These are phyloP conservation scores for Chymomyza costata DNA, from an alignment of 1,140 invertebrate genomes.

Conservation along the genomic window DNA sequence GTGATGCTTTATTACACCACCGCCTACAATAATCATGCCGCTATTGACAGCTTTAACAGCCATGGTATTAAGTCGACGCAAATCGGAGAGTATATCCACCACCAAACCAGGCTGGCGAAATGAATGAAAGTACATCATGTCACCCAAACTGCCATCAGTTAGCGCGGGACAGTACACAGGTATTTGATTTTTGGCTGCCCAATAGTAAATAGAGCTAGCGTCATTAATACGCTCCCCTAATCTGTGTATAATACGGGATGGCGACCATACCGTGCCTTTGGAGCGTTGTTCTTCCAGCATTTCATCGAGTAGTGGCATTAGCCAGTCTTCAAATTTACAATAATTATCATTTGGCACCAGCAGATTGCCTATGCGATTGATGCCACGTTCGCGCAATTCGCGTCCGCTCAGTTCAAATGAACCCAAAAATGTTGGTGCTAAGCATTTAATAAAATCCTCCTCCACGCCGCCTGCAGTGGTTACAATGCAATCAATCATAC, in stretches of 20 bases:
- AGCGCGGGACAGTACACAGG: conserved; percentile 98
- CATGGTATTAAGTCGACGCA: conserved; percentile 93
- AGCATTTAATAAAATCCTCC: conserved; percentile 99
- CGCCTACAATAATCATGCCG: conserved; percentile 98
- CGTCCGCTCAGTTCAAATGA: conserved; percentile 88
- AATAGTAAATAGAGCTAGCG: conserved; percentile 96
- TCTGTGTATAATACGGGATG: conserved; percentile 89
- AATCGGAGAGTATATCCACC: conserved; percentile 95
- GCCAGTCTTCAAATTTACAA: conserved; percentile 98
- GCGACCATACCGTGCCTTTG: conserved; percentile 90
- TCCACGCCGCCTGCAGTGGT: conserved; percentile 98
- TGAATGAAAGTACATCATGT: conserved; percentile 99
- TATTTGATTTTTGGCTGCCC: conserved; percentile 98
- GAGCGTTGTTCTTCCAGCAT: conserved; percentile 93
- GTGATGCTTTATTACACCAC: conserved; percentile 99
- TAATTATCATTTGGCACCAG: conserved; percentile 99
- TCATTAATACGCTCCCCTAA: conserved; percentile 95
- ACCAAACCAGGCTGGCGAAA: conserved; percentile 93
- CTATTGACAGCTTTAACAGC: conserved; percentile 94
- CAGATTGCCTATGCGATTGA: conserved; percentile 98
- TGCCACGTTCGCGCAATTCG: conserved; percentile 87
- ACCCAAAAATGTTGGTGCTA: conserved; percentile 91
- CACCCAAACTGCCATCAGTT: conserved; percentile 98
- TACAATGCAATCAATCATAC: conserved; percentile 93
- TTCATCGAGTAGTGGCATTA: conserved; percentile 94